Base-by-base conservation (phyloP, 2,113 vertebrate species). In the Atractosteus spatula region DNA sequence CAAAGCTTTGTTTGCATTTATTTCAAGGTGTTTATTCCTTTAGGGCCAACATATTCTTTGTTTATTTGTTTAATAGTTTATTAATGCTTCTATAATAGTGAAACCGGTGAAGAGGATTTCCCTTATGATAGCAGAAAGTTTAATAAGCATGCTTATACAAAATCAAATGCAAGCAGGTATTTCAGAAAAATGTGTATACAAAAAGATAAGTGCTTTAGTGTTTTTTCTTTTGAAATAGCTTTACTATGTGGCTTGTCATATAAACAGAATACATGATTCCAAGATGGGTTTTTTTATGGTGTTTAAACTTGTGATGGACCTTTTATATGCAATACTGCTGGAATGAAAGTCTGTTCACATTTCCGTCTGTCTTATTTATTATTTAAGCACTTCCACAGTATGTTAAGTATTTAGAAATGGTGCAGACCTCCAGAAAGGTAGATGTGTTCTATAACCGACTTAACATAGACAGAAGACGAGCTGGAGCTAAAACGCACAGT, bases 221-320 rank as follows among this genome's bases (percentile, higher is more conserved):
- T 73, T 84, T 66, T 70, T 64, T 62, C 84, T 87, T 90, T 86
- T 87, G 83, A 91, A 91, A 91, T 90, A 83, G 89, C 87, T 86
- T 84, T 81, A 68, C 85, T 79, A 79, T 82, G 44, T 78, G 72
- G 83, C 84, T 83, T 89, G 90, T 89, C 89, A 86, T 90, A 89
- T 91, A 91, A 91, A 92, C 88, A 91, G 85, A 90, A 91, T 88
- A 84, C 62, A 56, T 81, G 85, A 89, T 88, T 88, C 87, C 83
- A 82, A 87, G 87, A 82, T 86, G 84, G 78, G 73, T 70, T 79
- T 87, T 88, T 89, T 77, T 76, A 81, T 81, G 82, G 86, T 89
- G 89, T 91, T 90, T 90, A 88, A 90, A 79, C 80, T 79, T 82
- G 79, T 84, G 82, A 87, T 83, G 80, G 79, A 45, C 68, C 74